Percentiles rank a stretch among this genome's conserved stretches.
phyloP scores from a whole-genome alignment of 2,113 vertebrate species.

The Fulica atra region DNA sequence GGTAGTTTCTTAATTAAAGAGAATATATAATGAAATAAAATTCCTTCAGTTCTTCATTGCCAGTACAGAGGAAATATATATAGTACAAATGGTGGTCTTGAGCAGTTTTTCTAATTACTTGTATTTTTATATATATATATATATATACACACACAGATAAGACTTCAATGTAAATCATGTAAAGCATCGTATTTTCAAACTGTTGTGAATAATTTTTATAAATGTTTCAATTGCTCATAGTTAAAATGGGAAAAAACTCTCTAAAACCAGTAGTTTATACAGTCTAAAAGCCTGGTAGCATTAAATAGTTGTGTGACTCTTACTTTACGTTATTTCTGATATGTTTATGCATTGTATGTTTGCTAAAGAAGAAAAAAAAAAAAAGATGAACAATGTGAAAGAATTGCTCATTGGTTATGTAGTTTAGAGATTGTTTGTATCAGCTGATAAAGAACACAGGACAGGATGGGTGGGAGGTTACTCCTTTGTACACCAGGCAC shows the following conservation, averaged over 20 bases:
- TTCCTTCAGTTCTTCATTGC: too few relatives aligned
- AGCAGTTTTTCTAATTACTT: neutral
- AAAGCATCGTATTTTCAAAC: neutral
- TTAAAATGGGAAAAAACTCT: neutral
- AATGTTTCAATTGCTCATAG: neutral
- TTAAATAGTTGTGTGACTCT: neutral
- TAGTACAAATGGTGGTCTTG: neutral
- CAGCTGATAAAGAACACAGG: neutral
- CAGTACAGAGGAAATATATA: neutral
- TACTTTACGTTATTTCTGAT: neutral
- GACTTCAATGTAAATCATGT: neutral
- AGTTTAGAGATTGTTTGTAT: neutral
- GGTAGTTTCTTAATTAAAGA: neutral
- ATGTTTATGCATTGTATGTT: neutral
- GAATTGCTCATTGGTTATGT: fast-evolving
- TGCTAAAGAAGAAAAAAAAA: neutral
- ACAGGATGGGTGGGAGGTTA: neutral
- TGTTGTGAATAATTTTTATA: neutral
- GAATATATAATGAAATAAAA: neutral
- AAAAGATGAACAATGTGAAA: neutral
- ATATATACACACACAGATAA: neutral
- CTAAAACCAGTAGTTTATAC: neutral
- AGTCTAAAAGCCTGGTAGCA: neutral
- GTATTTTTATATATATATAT: neutral
- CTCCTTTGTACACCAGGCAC: neutral